These are phyloP conservation scores for Lasioglossum leucozonium DNA, from an alignment of 2,888 invertebrate species.

Conservation along the genomic window DNA sequence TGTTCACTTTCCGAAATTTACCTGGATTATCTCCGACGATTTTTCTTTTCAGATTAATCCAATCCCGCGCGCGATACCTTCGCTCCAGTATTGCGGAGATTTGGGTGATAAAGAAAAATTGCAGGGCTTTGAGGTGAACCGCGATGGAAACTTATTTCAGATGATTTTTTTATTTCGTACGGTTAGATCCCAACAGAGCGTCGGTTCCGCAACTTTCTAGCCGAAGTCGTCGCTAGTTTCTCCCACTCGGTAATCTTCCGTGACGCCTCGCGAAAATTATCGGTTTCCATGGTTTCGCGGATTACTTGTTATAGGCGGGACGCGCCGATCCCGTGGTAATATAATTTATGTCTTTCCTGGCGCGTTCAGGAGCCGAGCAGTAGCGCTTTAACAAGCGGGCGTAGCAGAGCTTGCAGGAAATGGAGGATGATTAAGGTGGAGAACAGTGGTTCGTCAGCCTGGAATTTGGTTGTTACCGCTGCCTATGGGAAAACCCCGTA, in stretches of 20 bases:
- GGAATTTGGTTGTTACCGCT: constrained; percentile 57
- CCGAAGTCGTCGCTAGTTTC: not conserved
- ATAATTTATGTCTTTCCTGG: constrained; percentile 71
- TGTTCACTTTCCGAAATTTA: not conserved
- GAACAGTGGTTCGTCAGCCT: constrained; percentile 50
- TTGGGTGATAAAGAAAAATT: not conserved
- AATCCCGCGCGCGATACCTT: not conserved
- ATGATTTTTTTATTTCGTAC: not conserved
- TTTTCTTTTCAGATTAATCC: not conserved
- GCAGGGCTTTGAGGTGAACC: not conserved
- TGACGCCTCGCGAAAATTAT: constrained; percentile 36
- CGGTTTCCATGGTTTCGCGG: constrained; percentile 50
- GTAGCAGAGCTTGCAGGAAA: constrained; percentile 69
- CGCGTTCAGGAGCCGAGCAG: constrained; percentile 46
- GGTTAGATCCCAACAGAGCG: not conserved
- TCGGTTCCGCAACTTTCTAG: not conserved
- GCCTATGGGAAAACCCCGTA: constrained; percentile 51
- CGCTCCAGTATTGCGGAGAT: not conserved
- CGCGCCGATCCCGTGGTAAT: constrained; percentile 62
- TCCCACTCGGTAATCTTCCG: not conserved
- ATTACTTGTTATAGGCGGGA: constrained; percentile 44
- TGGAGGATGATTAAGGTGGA: constrained; percentile 70
- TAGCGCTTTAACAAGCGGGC: constrained; percentile 69
- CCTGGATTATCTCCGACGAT: not conserved
- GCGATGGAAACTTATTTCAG: not conserved